These are phyloP conservation scores for Galendromus occidentalis DNA, from an alignment of 1,140 invertebrate genomes.

Conservation along the genomic window DNA sequence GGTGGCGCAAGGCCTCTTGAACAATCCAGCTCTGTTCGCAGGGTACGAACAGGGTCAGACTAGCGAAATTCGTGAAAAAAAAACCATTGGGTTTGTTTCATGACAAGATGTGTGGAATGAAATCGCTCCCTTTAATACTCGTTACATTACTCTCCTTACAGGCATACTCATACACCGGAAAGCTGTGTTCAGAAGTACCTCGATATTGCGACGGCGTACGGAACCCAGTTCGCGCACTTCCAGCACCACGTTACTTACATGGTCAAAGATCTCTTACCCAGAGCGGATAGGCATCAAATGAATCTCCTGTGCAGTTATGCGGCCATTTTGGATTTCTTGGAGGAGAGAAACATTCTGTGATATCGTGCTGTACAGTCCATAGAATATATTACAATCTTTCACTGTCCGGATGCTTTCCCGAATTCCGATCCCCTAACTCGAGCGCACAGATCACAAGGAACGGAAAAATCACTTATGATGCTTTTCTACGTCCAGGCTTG, in stretches of 20 bases:
- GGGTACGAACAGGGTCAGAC: constrained; percentile 30
- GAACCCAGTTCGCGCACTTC: constrained; percentile 52
- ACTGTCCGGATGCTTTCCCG: background rate
- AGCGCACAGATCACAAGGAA: no score
- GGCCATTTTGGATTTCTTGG: constrained; percentile 48
- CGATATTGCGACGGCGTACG: constrained; percentile 39
- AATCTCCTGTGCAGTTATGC: constrained; percentile 49
- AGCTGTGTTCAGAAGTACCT: constrained; percentile 69
- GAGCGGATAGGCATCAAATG: constrained; percentile 46
- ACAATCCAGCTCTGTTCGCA: constrained; percentile 71
- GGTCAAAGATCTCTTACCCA: constrained; percentile 55
- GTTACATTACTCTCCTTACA: background rate
- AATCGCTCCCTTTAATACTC: no score
- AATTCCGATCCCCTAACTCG: no score
- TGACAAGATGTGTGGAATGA: no score
- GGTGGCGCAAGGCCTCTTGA: constrained; percentile 65
- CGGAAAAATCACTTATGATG: background rate
- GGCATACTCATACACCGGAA: constrained; percentile 38
- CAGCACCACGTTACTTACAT: constrained; percentile 88
- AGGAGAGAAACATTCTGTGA: constrained; percentile 21
- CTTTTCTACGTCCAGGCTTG: background rate
- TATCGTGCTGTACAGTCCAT: background rate
- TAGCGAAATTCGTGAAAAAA: no score
- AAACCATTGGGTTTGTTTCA: no score
- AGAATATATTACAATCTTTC: background rate